Base-by-base conservation (phyloP, 2,888 invertebrate genomes). In the Cerceris rybyensis region DNA sequence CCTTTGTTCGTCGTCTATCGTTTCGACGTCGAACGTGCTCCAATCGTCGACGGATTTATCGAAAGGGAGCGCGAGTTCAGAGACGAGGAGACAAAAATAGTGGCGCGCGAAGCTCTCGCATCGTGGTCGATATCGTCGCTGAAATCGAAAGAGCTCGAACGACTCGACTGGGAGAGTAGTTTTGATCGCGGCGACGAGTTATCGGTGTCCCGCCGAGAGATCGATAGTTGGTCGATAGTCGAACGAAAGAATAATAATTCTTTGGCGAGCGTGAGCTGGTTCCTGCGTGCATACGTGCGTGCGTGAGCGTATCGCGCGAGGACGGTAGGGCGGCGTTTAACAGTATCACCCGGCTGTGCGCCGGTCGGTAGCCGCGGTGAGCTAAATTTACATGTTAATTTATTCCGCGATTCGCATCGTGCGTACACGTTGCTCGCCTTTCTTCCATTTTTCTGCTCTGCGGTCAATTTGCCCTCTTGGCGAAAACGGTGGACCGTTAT, bases 201-300 rank as follows among this genome's bases (percentile, higher is more conserved):
- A 89, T 89, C 89, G 86, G 85, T 86, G 88, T 88, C 82, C 74
- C 80, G 75, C 41, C 43, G 77, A 81, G 86, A 89, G 89, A 91
- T 91, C 87, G 90, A 91, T 91, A 82, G 88, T 84, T 83, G 84
- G 82, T 86, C 84, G 88, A 87, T 83, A 84, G 82, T 86, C 84
- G 88, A 87, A 88, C 88, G 89, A 90, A 89, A 90, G 89, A 86
- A 84, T 90, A 88, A 90, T 89, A 89, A 87, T 82, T 79, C 77
- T 70, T 81, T 13, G 66, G 66, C 6, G 39, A 39, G n/a, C 41
- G n/a, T 6, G 50, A 28, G 7, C 39, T 7, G 14, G 54, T 28
- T 50, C 43, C 7, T 9, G n/a, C 28, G 28, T 28, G 28, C 28
- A 28, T 14, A 57, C 8, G 42, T 60, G 49, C 55, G 63, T 39